Evolutionary conservation across 64 coral and sea anemone species (phyloP), one percentile per base, ranked within the genome.

Genomic region (Cladopsammia gracilis): DNA sequence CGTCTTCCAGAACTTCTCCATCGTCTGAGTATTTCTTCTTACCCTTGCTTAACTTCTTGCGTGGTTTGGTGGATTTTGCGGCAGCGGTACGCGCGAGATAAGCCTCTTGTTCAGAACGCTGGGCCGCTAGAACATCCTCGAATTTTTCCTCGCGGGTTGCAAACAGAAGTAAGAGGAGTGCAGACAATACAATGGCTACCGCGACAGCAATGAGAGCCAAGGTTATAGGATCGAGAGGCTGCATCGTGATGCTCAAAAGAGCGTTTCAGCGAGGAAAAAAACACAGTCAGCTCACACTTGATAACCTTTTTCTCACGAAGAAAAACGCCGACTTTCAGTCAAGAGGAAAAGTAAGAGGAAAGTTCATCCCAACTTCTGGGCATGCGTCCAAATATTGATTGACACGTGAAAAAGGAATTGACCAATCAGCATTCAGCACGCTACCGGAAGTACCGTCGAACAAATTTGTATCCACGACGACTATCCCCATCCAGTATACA

Each of bases 11-110:
- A 13, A 51, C 82, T n/a, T 92, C 70, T 76, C 81, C 71, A 59
- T 93, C 91, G 11, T 87, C 91, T n/a, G 83, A 93, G 58, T 93
- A 64, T 81, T 87, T 93, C 60, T 93, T 93, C 58, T 93, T 93
- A 0, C 59, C 62, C 48, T 51, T 66, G 16, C 43, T n/a, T 19
- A 61, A 20, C 26, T 87, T 93, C 71, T 86, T 86, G 25, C 84
- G 83, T 1, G 25, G 25, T 46, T 93, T 93, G 7, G 46, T 64
- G 43, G 82, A 50, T 52, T 93, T 93, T 25, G 56, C 26, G 44
- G 91, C 64, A 46, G 91, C 49, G n/a, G 71, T 26, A n/a, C 91
- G 80, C 16, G 73, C 14, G 5, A 86, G 61, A 26, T 77, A 51
- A 47, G 91, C 82, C 59, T 79, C 91, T 50, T 68, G 64, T 93